Evolutionary conservation across 2,797 vertebrate genomes (phyloP), one percentile per base, ranked within the genome.

Genomic region (Heteromormyrus szaboi): DNA sequence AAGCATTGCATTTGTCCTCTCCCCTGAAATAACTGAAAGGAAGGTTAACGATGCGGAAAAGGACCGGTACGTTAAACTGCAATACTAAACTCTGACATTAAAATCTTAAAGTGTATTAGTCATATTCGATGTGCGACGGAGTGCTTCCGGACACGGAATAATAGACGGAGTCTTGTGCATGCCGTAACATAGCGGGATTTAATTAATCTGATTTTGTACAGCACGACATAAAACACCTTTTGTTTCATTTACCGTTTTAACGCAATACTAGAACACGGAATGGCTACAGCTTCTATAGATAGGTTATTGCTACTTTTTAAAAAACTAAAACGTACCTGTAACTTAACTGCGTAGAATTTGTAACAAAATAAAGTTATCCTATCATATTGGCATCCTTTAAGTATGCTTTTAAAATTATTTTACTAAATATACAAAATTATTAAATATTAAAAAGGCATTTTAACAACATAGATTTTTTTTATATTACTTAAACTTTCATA

Each of bases 361-460:
- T 56, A 85, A 22, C 3, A 51, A 62, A 59, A 84, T 83, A 54
- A 2, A 85, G 29, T 85, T 46, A 11, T 89, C 37, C 19, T 86
- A 41, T 51, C 56, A 12, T 72, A 46, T 86, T 76, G 83, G 88
- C 83, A 72, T 50, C 54, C 11, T 72, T 50, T 72, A 48, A 65
- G 19, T 89, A 85, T 86, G 48, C 83, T 72, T 48, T 54, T 72
- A 37, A 65, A 85, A 56, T 86, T 48, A 44, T n/a, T 44, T 44
- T 53, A 68, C 53, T 62, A 51, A 72, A 86, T 85, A 88, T 54
- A 89, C 59, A 85, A 59, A 62, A 48, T 51, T 85, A 85, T 85
- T 81, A 29, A 86, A 68, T 59, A 85, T 87, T 65, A 62, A 85
- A 46, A 89, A 89, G 88, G 88, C 83, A 68, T 22, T 85, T 89